A percentile compares a stretch with the other conserved stretches of the same genome.
These are phyloP conservation scores for Austrolebias charrua DNA, from an alignment of 2,797 vertebrate species.

Conservation along the genomic window DNA sequence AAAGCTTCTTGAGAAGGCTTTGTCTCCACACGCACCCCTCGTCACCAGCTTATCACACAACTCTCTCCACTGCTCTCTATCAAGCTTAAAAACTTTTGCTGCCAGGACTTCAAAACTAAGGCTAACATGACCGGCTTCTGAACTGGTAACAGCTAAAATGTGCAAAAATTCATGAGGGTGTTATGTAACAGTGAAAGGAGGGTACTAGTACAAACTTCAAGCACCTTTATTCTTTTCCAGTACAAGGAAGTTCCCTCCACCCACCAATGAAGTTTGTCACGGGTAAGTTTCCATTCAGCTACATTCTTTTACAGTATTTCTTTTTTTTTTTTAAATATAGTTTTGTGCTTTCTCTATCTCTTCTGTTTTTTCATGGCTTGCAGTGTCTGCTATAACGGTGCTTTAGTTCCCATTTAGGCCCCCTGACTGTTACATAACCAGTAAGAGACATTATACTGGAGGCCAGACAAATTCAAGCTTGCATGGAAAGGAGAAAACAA, in stretches of 20 bases:
- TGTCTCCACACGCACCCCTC: conserved; percentile 13
- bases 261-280: not conserved
- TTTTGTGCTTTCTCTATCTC: conserved; percentile 23
- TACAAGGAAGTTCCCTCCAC: conserved; percentile 12
- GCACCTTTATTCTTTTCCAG: conserved; percentile 16
- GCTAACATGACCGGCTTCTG: conserved; percentile 32
- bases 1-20: conserved; percentile 26
- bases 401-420: conserved; percentile 65
- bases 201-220: conserved; percentile 40
- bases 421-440: conserved; percentile 73
- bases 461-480: conserved; percentile 45
- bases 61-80: conserved; percentile 19
- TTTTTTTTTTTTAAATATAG: conserved; percentile 10
- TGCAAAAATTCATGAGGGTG: conserved; percentile 27
- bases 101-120: conserved; percentile 39
- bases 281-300: conserved; percentile 24
- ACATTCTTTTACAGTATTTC: too few relatives aligned
- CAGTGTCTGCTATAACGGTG: conserved; percentile 44
- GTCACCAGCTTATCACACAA: conserved; percentile 9
- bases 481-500: conserved; percentile 3
- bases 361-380: conserved; percentile 49
- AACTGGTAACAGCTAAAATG: conserved; percentile 29
- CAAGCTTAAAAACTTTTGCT: conserved; percentile 34
- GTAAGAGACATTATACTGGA: conserved; percentile 63
- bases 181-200: conserved; percentile 48